phyloP scores from a whole-genome alignment of 2,888 invertebrate species.

The Kuschelorhynchus macadamiae region DNA sequence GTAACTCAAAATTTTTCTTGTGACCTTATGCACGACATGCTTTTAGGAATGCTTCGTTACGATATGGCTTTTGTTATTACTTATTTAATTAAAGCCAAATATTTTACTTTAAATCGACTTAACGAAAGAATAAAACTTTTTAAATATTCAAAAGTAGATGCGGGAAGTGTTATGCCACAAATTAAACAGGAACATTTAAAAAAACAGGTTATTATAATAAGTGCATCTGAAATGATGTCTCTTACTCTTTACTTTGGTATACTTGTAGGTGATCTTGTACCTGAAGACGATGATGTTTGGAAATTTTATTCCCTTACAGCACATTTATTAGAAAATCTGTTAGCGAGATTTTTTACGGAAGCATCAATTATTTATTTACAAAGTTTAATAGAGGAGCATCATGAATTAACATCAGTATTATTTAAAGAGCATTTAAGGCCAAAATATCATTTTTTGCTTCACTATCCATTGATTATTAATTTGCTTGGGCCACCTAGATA shows the following conservation, averaged over 20 bases:
- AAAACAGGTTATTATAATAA: slow-evolving; percentile 41
- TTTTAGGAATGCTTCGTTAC: slow-evolving; percentile 13
- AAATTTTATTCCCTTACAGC: background rate
- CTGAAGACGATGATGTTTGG: slow-evolving; percentile 6
- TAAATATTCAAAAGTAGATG: slow-evolving; percentile 16
- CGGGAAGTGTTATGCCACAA: slow-evolving; percentile 10
- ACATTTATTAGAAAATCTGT: slow-evolving; percentile 7
- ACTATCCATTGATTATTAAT: background rate
- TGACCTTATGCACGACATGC: slow-evolving; percentile 25
- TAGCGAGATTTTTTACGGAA: slow-evolving; percentile 1
- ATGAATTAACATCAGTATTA: background rate
- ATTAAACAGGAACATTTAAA: slow-evolving; percentile 36
- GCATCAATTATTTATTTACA: background rate
- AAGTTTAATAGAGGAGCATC: background rate
- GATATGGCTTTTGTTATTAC: slow-evolving; percentile 16
- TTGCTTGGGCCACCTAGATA: slow-evolving; percentile 2
- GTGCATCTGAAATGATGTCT: slow-evolving; percentile 20
- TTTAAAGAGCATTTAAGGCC: background rate
- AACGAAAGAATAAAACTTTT: slow-evolving; percentile 24
- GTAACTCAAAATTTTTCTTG: slow-evolving; percentile 8
- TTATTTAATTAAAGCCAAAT: slow-evolving; percentile 8
- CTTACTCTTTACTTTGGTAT: slow-evolving; percentile 16
- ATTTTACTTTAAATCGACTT: slow-evolving; percentile 11
- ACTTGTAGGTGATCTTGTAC: slow-evolving; percentile 9
- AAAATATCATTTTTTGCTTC: slow-evolving; percentile 8